Conservation (phyloP, 1,140 invertebrate genomes). For the Teleopsis dalmanni region DNA sequence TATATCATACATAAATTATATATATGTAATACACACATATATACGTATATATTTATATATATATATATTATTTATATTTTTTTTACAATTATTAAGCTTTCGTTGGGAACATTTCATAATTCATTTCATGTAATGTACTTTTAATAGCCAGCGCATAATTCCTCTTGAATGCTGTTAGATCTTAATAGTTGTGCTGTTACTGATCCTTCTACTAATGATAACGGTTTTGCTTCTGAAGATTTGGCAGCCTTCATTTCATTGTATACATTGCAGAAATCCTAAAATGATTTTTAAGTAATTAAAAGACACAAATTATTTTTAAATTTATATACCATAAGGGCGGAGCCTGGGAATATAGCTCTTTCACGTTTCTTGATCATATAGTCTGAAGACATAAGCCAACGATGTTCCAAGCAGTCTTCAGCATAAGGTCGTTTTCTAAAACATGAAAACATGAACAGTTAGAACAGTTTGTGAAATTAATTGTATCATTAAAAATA, state of each 20-base stretch:
- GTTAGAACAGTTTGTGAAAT: background rate
- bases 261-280: constrained; percentile 71
- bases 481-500: constrained; percentile 9
- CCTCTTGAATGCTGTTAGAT: constrained; percentile 75
- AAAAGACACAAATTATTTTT: background rate
- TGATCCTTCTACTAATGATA: constrained; percentile 42
- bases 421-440: constrained; percentile 89
- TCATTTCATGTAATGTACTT: constrained; percentile 1
- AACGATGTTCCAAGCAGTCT: constrained; percentile 92
- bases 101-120: too few species aligned
- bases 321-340: constrained; percentile 57
- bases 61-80: too few species aligned
- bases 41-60: background rate
- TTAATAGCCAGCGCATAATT: constrained; percentile 55
- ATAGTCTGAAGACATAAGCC: constrained; percentile 83
- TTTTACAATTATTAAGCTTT: too few species aligned
- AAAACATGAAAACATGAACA: background rate
- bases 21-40: background rate
- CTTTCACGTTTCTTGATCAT: constrained; percentile 89
- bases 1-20: background rate
- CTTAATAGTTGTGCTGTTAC: constrained; percentile 55
- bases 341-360: constrained; percentile 73
- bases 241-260: constrained; percentile 55
- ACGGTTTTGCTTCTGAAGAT: constrained; percentile 53
- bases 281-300: constrained; percentile 6